Evolutionary conservation across 1,140 invertebrate genomes (phyloP).

Genomic region (Drosophila pruinosa): DNA sequence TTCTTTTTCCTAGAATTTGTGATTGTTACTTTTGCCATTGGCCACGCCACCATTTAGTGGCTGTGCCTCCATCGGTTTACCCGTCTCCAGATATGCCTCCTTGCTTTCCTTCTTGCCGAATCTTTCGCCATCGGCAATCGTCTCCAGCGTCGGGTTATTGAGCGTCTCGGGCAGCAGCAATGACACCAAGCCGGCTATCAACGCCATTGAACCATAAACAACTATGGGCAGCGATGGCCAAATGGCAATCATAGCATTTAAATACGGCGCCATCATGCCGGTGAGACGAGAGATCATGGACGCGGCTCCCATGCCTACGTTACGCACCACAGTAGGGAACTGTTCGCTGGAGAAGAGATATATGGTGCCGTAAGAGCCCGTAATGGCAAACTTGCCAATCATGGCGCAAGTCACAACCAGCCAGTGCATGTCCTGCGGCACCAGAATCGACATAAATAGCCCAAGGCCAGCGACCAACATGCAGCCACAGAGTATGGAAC

Average conservation of each 20-base stretch:
- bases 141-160: constrained; percentile 89
- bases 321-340: constrained; percentile 92
- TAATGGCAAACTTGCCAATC: constrained; percentile 92
- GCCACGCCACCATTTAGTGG: constrained; percentile 43
- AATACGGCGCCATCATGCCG: constrained; percentile 89
- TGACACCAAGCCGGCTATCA: constrained; percentile 70
- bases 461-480: constrained; percentile 88
- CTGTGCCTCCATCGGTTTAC: constrained; percentile 43
- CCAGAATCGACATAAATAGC: constrained; percentile 85
- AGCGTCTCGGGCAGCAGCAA: constrained; percentile 90
- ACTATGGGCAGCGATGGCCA: constrained; percentile 88
- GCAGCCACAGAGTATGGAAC: constrained; percentile 87
- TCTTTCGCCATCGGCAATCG: constrained; percentile 88
- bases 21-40: constrained; percentile 46
- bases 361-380: constrained; percentile 90
- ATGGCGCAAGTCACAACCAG: constrained; percentile 88
- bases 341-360: constrained; percentile 93
- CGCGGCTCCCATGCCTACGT: constrained; percentile 89
- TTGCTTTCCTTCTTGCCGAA: constrained; percentile 84
- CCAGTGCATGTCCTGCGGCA: constrained; percentile 85
- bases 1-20: constrained; percentile 36
- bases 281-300: constrained; percentile 91
- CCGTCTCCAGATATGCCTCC: constrained; percentile 58
- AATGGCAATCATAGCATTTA: constrained; percentile 86
- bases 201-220: constrained; percentile 88